These are phyloP conservation scores for Megaceryle torquata DNA, from an alignment of 2,113 vertebrate species.

Conservation along the genomic window DNA sequence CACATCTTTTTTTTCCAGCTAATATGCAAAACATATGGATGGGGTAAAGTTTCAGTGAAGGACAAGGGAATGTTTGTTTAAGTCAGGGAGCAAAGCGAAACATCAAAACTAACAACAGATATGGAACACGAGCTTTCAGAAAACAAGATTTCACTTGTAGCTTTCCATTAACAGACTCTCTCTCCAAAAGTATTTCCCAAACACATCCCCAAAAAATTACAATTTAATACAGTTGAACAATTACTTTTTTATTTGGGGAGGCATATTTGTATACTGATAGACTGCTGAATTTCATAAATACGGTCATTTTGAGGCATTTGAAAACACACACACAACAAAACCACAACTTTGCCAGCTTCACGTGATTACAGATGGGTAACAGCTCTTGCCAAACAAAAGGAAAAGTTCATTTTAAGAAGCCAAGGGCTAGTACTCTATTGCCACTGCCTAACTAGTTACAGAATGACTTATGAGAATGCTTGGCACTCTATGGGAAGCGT, in stretches of 20 bases:
- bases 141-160: not conserved
- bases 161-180: not conserved
- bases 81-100: slow-evolving; percentile 7
- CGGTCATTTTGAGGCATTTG: not conserved
- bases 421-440: not conserved
- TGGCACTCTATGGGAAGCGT: not conserved
- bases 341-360: not conserved
- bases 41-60: not conserved
- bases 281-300: not conserved
- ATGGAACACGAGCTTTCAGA: not conserved
- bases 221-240: not conserved
- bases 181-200: not conserved
- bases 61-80: slow-evolving; percentile 50
- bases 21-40: slow-evolving; percentile 15
- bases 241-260: not conserved
- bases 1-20: not conserved
- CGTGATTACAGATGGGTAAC: not conserved
- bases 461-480: not conserved
- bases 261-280: not conserved
- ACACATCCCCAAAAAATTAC: not conserved
- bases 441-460: not conserved
- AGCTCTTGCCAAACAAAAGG: not conserved
- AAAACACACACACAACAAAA: too few relatives aligned
- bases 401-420: not conserved
- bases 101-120: slow-evolving; percentile 23